Percentiles rank a stretch among this genome's conserved stretches.
phyloP scores from a whole-genome alignment of 1,140 invertebrate genomes.

The Lordiphosa clarofinis region DNA sequence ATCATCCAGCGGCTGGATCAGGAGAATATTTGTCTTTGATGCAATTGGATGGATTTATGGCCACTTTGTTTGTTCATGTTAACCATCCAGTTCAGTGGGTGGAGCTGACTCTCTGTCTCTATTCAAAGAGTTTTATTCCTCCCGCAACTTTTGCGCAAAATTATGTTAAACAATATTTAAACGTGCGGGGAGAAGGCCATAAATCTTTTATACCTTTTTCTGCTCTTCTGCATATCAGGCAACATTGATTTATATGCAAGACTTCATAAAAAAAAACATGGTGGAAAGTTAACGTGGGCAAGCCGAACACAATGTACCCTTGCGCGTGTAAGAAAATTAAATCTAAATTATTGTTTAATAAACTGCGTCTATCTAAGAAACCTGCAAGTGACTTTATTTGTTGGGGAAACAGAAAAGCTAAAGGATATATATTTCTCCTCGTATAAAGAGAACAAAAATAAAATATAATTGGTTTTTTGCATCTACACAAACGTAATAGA shows the following conservation, averaged over 20 bases:
- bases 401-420: too few species aligned
- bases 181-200: constrained; percentile 30
- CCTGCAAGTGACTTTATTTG: too few species aligned
- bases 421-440: too few species aligned
- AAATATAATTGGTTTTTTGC: too few species aligned
- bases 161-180: constrained; percentile 67
- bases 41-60: constrained; percentile 66
- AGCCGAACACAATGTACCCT: too few species aligned
- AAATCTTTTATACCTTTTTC: constrained; percentile 77
- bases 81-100: constrained; percentile 22
- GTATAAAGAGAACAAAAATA: too few species aligned
- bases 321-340: too few species aligned
- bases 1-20: constrained; percentile 16
- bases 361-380: too few species aligned
- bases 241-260: constrained; percentile 77
- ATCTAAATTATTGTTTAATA: too few species aligned
- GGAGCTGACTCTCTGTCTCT: constrained; percentile 12
- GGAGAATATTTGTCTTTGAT: constrained; percentile 49
- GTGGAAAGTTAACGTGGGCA: constrained; percentile 21
- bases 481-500: too few species aligned
- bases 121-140: constrained; percentile 30
- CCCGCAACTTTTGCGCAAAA: constrained; percentile 40
- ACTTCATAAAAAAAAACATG: constrained; percentile 63
- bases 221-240: constrained; percentile 69
- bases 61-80: constrained; percentile 46